Base-by-base conservation (phyloP, 2,797 vertebrate species). In the Poecilia velifera region DNA sequence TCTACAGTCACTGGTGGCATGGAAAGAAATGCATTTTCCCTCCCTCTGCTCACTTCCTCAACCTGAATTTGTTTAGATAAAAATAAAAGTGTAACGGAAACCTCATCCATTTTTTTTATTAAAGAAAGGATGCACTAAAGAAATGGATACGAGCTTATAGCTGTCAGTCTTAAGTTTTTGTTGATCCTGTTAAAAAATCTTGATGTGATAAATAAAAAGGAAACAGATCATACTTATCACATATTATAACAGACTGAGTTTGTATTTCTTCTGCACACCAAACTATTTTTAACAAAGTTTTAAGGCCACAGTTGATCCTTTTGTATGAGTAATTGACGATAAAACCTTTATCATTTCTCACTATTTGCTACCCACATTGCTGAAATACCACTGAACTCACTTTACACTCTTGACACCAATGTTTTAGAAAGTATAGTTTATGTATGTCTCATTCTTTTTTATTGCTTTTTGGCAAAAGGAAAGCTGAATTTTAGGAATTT, bases 1-100 rank as follows among this genome's bases (percentile, higher is more conserved):
- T 93, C 92, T 92, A 88, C 76, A 90, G 31, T 31, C 31, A 31
- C 31, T 31, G 79, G 86, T 93, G 92, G 91, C 90, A 87, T 87
- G 80, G 76, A 73, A 79, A 74, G 28, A 57, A 57, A 70, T 18
- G 0, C 62, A 18, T 73, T 77, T 73, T 53, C n/a, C 47, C 18
- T 41, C 64, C 64, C 36, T 68, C 9, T 22, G 18, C 12, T 55
- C 36, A 74, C 51, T 74, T 76, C 31, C 36, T 74, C 13, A 57
- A 8, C 6, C 55, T 20, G 28, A 28, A 20, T 57, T 28, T 74
- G 51, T 57, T 59, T 59, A 31, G 64, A 82, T 76, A 89, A 79
- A 66, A 81, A 89, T 41, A 41, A 28, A 62, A 64, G 45, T 57
- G 16, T 31, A 57, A 9, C 6, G 39, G 36, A 59, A 43, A 28